Base-by-base conservation (phyloP, 2,113 vertebrate species). In the Tenrec ecaudatus region DNA sequence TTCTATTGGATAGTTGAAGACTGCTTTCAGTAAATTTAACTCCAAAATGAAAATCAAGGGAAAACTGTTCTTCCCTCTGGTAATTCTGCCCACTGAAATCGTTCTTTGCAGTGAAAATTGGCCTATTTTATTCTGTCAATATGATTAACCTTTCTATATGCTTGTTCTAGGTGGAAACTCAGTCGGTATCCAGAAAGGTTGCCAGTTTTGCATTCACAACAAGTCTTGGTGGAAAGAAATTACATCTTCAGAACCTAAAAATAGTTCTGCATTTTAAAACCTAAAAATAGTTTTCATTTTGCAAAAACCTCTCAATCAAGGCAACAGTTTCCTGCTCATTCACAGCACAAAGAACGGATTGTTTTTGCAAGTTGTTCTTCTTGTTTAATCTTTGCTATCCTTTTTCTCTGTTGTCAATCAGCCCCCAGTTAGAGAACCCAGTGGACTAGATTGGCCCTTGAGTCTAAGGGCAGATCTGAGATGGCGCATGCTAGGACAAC, bases 271-370 rank as follows among this genome's bases (percentile, higher is more conserved):
- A 85, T 25, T 53, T 95, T 53, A 14, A 62, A 94, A 88, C 16
- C 92, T 95, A 94, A 96, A 95, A 94, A 94, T 92, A 96, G 77
- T 38, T 76, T 95, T 88, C 86, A 95, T 90, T 95, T 68, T 84
- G 82, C 36, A 76, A 77, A 77, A 77, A 81, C 1, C 47, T 82
- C 75, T 43, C 43, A 73, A 66, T 85, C 47, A 92, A 91, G 47
- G 82, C 80, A 75, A 76, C 4, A 57, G 66, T 78, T 90, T 87
- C 78, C 78, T 66, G 76, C 40, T 95, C 40, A 53, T 60, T 91
- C 69, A 29, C 7, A 76, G 76, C 57, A 36, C 15, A 69, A n/a
- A 23, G 19, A 88, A 29, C 81, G 31, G 14, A 84, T 5, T 11
- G 33, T 86, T 92, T 77, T 93, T 53, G 47, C 47, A 53, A 53